Percentiles rank a stretch among this genome's conserved stretches.
phyloP scores from a whole-genome alignment of 2,797 vertebrate species.

The Lacerta bilineata region DNA sequence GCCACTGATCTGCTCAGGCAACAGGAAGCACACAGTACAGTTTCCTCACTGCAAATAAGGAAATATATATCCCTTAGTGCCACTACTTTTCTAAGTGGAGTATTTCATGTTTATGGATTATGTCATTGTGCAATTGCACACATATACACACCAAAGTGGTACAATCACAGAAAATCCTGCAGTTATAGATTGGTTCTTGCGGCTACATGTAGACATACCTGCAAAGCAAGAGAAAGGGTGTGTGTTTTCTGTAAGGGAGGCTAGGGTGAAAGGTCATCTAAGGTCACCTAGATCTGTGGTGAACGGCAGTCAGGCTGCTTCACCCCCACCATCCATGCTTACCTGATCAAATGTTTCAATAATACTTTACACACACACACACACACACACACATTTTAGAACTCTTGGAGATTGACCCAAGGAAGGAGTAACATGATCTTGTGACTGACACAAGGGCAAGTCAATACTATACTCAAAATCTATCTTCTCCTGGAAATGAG shows the following conservation, averaged over 20 bases:
- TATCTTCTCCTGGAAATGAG: background rate
- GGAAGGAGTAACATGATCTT: background rate
- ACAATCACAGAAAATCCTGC: no score
- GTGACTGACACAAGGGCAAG: background rate
- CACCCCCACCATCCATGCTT: background rate
- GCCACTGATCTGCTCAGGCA: no score
- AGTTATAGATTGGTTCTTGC: no score
- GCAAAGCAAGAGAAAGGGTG: no score
- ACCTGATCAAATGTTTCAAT: background rate
- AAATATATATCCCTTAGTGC: no score
- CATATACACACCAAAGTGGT: no score
- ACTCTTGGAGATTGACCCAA: background rate
- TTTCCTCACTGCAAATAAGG: no score
- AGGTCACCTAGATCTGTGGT: background rate
- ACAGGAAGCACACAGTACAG: no score
- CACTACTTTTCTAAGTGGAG: no score
- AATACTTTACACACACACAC: background rate
- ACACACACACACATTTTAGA: background rate
- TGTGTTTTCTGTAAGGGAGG: background rate
- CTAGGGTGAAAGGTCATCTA: background rate
- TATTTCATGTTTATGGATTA: no score
- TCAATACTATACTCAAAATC: background rate
- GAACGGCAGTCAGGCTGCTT: background rate
- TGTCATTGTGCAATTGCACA: no score
- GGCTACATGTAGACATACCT: no score